phyloP scores from a whole-genome alignment of 2,113 vertebrate genomes.

The Hipposideros armiger region DNA sequence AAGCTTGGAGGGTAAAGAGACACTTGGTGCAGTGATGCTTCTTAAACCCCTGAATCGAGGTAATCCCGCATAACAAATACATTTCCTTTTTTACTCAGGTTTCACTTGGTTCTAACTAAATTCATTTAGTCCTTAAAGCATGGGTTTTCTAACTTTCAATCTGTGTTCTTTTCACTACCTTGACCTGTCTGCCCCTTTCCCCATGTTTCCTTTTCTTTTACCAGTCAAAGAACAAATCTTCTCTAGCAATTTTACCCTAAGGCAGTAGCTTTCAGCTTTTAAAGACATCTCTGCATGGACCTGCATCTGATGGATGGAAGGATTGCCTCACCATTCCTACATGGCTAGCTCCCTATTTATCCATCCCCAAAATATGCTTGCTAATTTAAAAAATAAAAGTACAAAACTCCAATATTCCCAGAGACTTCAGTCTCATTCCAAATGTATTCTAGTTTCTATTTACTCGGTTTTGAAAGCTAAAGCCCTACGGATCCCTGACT shows the following conservation, averaged over 20 bases:
- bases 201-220: neutral
- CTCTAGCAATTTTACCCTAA: neutral
- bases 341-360: neutral
- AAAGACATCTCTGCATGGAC: neutral
- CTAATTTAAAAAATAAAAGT: conserved; percentile 36
- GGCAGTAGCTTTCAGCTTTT: neutral
- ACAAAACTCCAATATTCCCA: neutral
- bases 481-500: neutral
- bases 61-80: neutral
- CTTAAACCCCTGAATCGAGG: neutral
- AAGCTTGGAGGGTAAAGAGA: neutral
- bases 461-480: conserved; percentile 62
- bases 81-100: neutral
- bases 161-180: neutral
- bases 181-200: neutral
- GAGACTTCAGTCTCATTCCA: conserved; percentile 46
- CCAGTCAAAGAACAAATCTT: neutral
- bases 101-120: neutral
- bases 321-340: neutral
- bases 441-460: neutral
- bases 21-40: neutral
- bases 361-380: neutral
- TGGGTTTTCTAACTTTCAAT: neutral
- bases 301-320: neutral
- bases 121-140: neutral